These are phyloP conservation scores for Pempheris klunzingeri DNA, from an alignment of 2,797 vertebrate genomes.

Conservation along the genomic window DNA sequence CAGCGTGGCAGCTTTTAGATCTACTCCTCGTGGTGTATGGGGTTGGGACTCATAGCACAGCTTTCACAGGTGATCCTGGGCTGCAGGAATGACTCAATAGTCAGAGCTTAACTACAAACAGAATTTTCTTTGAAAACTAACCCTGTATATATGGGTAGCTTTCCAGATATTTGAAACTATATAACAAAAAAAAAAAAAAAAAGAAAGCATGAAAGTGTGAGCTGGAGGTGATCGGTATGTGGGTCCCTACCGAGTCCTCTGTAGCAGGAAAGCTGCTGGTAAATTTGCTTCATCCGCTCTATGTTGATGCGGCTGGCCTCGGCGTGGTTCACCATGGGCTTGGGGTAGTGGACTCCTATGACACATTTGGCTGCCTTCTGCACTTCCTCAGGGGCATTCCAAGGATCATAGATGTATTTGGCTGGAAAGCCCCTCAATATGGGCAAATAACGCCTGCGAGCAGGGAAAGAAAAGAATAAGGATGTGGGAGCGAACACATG, in stretches of 20 bases:
- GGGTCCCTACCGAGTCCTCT: conserved; percentile 90
- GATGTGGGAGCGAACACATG: neutral
- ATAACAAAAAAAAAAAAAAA: neutral
- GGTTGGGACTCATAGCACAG: neutral
- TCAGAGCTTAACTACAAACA: neutral
- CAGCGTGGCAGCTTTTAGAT: no score
- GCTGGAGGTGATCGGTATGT: neutral
- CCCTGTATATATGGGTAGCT: neutral
- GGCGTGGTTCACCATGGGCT: conserved; percentile 95
- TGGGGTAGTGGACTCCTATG: conserved; percentile 94
- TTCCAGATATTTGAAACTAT: neutral
- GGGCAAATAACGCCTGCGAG: conserved; percentile 92
- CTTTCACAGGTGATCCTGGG: neutral
- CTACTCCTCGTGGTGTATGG: neutral
- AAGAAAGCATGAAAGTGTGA: neutral
- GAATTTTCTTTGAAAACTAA: neutral
- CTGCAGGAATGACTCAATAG: neutral
- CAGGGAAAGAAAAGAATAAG: conserved; percentile 29
- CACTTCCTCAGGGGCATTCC: conserved; percentile 95
- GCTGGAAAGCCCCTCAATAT: conserved; percentile 92
- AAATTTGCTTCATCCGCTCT: conserved; percentile 97
- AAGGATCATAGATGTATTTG: conserved; percentile 97
- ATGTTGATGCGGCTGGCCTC: conserved; percentile 95
- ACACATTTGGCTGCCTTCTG: conserved; percentile 94
- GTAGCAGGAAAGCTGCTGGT: conserved; percentile 95